Evolutionary conservation across 2,797 vertebrate genomes (phyloP).

Genomic region (Acestrorhynchus altus): DNA sequence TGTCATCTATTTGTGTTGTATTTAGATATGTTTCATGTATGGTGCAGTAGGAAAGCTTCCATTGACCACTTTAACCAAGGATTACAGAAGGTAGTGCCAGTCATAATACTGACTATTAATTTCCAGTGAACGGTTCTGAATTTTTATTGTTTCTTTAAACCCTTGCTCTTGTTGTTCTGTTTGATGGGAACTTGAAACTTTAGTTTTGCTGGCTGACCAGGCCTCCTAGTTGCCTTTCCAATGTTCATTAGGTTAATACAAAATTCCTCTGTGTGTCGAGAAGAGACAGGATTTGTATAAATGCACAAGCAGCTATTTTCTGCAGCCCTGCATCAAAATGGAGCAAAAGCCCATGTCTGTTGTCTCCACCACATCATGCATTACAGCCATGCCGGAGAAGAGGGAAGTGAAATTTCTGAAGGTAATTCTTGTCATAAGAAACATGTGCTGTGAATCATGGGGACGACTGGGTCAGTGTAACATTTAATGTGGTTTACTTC

Average conservation of each 20-base stretch:
- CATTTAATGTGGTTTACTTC: conserved; percentile 39
- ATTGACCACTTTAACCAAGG: too few species aligned
- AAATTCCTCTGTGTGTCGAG: not conserved
- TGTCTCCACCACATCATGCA: not conserved
- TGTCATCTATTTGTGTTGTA: too few species aligned
- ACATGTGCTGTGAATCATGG: conserved; percentile 28
- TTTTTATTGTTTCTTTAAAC: not conserved
- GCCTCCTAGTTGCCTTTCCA: not conserved
- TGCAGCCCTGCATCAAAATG: not conserved
- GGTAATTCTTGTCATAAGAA: not conserved
- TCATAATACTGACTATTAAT: not conserved
- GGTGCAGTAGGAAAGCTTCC: too few species aligned
- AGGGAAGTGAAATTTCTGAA: conserved; percentile 1
- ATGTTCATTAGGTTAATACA: not conserved
- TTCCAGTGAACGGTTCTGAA: not conserved
- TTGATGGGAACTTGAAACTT: not conserved
- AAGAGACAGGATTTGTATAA: not conserved
- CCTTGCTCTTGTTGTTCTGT: conserved; percentile 3
- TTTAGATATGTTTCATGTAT: too few species aligned
- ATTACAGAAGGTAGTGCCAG: too few species aligned
- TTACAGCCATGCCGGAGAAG: not conserved
- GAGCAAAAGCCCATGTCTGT: not conserved
- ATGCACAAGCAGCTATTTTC: conserved; percentile 1
- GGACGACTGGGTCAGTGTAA: conserved; percentile 14
- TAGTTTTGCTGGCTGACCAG: not conserved